Evolutionary conservation across 2,888 invertebrate genomes (phyloP), one percentile per base, ranked within the genome.

Genomic region (Microctonus brassicae): DNA sequence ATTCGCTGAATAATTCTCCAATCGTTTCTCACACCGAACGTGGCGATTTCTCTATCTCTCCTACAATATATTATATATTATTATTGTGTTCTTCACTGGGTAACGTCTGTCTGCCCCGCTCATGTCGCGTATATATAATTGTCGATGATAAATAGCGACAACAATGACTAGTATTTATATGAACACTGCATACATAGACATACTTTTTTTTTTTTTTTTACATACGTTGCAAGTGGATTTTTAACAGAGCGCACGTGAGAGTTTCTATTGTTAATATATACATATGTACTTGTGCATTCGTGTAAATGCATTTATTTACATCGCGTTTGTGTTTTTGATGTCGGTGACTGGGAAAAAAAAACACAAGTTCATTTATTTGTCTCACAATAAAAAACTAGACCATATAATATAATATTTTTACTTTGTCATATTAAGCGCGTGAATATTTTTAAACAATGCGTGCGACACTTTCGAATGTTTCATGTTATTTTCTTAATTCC

Each of bases 1-100:
- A 64, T 70, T 71, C 67, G 66, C 66, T 76, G 72, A 73, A 73
- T 76, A 72, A 76, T 76, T 76, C 72, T 60, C 29, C 24, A 60
- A 63, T 67, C 70, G 70, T 74, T 74, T 70, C 58, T 62, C 53
- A 39, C 62, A 55, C 29, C 57, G 67, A 53, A 68, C 60, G 68
- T 70, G 24, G 55, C 70, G 75, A 75, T 76, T 75, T 75, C 75
- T 70, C 73, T 72, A 57, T 34, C 62, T 10, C 13, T 52, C n/a
- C 47, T 24, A 29, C 53, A 29, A 20, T 17, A 10, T 17, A 1
- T 47, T 33, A 33, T n/a, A 52, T 33, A 11, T 47, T 47, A 47
- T 47, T n/a, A 7, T n/a, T n/a, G 13, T 17, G 17, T 20, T 47
- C 47, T 47, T 47, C 20, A 20, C 47, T 47, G 17, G 17, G 17